phyloP scores from a whole-genome alignment of 1,140 invertebrate species.

The Neodiprion pinetum region DNA sequence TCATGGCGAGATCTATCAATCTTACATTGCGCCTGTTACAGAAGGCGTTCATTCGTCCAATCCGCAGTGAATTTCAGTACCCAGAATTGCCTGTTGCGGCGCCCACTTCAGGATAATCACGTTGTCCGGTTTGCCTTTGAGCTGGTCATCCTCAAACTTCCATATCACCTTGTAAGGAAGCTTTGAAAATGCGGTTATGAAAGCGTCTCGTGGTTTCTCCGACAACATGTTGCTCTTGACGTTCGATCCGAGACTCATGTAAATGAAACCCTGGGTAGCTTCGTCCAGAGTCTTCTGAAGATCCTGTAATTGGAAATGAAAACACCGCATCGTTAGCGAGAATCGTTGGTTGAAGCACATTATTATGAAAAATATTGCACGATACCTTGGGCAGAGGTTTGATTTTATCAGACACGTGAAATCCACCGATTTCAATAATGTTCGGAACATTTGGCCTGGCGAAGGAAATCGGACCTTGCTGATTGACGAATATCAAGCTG shows the following conservation, averaged over 20 bases:
- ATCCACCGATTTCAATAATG: slow-evolving; percentile 62
- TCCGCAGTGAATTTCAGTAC: slow-evolving; percentile 36
- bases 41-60: too few relatives aligned
- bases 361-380: slow-evolving; percentile 2
- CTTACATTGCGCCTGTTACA: too few relatives aligned
- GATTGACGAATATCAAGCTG: slow-evolving; percentile 15
- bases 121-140: slow-evolving; percentile 59
- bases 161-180: slow-evolving; percentile 65
- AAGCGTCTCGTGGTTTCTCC: slow-evolving; percentile 45
- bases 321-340: slow-evolving; percentile 26
- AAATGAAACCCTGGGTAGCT: slow-evolving; percentile 60
- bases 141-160: slow-evolving; percentile 64
- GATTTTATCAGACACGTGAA: slow-evolving; percentile 60
- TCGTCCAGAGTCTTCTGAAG: slow-evolving; percentile 58
- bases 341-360: slow-evolving; percentile 11
- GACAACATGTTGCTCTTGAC: slow-evolving; percentile 57
- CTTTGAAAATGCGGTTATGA: slow-evolving; percentile 60
- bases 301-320: slow-evolving; percentile 43
- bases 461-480: slow-evolving; percentile 46
- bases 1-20: too few relatives aligned
- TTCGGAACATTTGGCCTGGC: slow-evolving; percentile 58
- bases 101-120: slow-evolving; percentile 63
- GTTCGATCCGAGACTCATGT: slow-evolving; percentile 63
- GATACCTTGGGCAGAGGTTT: slow-evolving; percentile 54
- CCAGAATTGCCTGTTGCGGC: slow-evolving; percentile 69